Conservation (phyloP, 2,888 invertebrate species). For the Tipula lateralis region DNA sequence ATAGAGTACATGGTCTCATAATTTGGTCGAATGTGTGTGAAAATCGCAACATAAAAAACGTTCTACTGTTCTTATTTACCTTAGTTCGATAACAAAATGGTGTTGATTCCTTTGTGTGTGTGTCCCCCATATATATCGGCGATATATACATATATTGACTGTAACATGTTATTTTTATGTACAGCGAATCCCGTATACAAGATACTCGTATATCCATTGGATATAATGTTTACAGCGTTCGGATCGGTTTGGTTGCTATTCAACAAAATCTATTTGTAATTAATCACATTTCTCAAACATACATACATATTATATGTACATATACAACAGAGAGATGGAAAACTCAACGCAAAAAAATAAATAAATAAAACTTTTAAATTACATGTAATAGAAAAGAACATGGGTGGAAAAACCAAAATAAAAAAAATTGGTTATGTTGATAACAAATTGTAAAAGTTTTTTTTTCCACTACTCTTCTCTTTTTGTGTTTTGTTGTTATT, state of each 20-base stretch:
- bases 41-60: not conserved
- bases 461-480: not conserved
- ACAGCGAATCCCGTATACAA: not conserved
- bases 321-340: not conserved
- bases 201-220: not conserved
- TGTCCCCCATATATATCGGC: not conserved
- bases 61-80: not conserved
- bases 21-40: not conserved
- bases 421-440: not conserved
- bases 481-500: not conserved
- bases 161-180: not conserved
- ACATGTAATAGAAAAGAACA: slow-evolving; percentile 11
- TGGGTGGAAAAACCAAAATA: not conserved
- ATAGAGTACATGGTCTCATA: not conserved
- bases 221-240: not conserved
- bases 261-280: slow-evolving; percentile 11
- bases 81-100: not conserved
- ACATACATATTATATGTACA: not conserved
- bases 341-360: not conserved
- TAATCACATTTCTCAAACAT: not conserved
- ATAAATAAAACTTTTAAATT: not conserved
- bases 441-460: not conserved
- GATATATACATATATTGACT: not conserved
- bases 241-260: not conserved
- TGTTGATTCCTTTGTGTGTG: not conserved